Conservation (phyloP, 1,140 invertebrate genomes). For the Cydia fagiglandana region DNA sequence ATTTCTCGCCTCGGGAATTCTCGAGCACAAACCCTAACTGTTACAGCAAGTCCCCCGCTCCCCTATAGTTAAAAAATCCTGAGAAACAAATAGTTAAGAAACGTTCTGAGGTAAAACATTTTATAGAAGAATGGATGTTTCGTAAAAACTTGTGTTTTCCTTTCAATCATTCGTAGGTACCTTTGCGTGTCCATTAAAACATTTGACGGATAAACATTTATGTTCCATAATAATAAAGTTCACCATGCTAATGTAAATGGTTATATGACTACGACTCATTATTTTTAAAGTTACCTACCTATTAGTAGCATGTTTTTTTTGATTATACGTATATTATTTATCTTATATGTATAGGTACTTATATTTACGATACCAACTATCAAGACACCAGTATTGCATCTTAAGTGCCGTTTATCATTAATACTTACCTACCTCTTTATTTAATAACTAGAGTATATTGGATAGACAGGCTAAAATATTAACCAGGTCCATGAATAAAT, state of each 20-base stretch:
- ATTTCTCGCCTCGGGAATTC: no score
- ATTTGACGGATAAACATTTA: constrained; percentile 60
- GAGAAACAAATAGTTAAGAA: no score
- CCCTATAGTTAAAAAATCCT: no score
- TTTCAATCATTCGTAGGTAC: constrained; percentile 15
- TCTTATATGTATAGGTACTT: background rate
- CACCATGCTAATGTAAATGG: constrained; percentile 62
- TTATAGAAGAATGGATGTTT: no score
- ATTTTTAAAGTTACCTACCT: constrained; percentile 44
- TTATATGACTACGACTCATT: constrained; percentile 57
- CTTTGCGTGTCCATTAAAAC: constrained; percentile 54
- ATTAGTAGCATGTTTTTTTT: constrained; percentile 36
- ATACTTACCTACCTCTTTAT: background rate
- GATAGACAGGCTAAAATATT: no score
- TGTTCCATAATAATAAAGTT: constrained; percentile 60
- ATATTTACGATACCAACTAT: background rate
- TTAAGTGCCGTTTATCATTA: background rate
- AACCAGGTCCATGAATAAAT: no score
- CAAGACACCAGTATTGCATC: background rate
- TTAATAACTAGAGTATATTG: no score
- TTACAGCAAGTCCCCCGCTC: no score
- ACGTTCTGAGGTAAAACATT: no score
- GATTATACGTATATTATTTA: background rate
- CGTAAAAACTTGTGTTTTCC: background rate
- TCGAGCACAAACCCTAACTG: no score